phyloP scores from a whole-genome alignment of 2,888 invertebrate genomes.

The Gryllus longicercus region DNA sequence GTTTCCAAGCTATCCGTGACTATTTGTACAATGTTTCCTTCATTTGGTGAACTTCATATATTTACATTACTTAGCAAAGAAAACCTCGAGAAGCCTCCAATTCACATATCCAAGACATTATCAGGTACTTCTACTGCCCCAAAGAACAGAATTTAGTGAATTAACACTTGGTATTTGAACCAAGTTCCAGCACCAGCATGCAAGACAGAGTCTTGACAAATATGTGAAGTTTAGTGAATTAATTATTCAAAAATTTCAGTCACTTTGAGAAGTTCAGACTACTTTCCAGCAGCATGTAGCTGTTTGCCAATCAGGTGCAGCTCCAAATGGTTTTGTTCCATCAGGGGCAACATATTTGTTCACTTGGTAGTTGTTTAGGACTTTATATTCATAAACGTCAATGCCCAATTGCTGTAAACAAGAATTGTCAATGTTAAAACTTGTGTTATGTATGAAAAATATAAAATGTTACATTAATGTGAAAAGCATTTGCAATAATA shows the following conservation, averaged over 20 bases:
- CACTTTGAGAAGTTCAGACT: conserved; percentile 38
- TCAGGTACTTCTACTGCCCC: background rate
- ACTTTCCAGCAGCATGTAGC: conserved; percentile 78
- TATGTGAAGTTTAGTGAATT: background rate
- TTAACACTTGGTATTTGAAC: background rate
- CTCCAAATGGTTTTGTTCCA: conserved; percentile 68
- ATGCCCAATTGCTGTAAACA: conserved; percentile 71
- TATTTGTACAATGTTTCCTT: too few species aligned
- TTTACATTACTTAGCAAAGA: too few species aligned
- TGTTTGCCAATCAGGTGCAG: conserved; percentile 72
- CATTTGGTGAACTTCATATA: too few species aligned
- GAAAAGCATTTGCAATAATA: too few species aligned
- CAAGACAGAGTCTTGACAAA: background rate
- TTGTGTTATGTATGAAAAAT: too few species aligned
- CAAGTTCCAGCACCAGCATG: too few species aligned
- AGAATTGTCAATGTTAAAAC: background rate
- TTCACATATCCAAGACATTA: background rate
- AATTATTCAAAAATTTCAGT: background rate
- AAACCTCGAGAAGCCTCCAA: background rate
- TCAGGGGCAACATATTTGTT: conserved; percentile 71
- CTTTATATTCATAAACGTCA: conserved; percentile 74
- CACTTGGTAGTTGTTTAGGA: conserved; percentile 73
- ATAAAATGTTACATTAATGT: too few species aligned
- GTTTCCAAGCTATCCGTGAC: too few species aligned
- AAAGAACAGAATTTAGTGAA: background rate